A percentile compares a stretch with the other conserved stretches of the same genome.
phyloP scores from a whole-genome alignment of 2,888 invertebrate genomes.

The Lordiphosa andalusiaca region DNA sequence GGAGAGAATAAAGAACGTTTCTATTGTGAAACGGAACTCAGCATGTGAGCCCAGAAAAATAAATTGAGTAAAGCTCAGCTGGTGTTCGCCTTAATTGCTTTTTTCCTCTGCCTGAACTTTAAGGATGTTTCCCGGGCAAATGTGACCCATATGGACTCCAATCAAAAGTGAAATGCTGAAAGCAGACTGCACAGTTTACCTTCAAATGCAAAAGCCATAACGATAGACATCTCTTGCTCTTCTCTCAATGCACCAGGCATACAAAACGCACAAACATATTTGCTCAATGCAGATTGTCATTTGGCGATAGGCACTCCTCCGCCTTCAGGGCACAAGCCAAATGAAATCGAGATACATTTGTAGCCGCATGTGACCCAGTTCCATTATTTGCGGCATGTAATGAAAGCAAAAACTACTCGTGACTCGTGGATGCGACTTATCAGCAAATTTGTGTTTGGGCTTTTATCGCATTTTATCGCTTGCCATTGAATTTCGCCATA shows the following conservation, averaged over 20 bases:
- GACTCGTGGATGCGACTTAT: constrained; percentile 53
- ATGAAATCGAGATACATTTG: constrained; percentile 74
- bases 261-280: constrained; percentile 18
- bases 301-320: constrained; percentile 52
- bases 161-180: constrained; percentile 63
- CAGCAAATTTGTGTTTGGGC: constrained; percentile 33
- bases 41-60: constrained; percentile 11
- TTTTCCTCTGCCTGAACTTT: constrained; percentile 38
- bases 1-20: not conserved
- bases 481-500: constrained; percentile 73
- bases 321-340: constrained; percentile 51
- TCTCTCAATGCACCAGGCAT: constrained; percentile 9
- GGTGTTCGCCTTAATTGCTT: constrained; percentile 30
- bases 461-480: constrained; percentile 57
- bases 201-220: constrained; percentile 46
- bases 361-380: constrained; percentile 61
- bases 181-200: constrained; percentile 47
- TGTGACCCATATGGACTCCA: constrained; percentile 53
- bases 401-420: constrained; percentile 64
- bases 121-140: constrained; percentile 32
- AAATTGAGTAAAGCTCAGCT: constrained; percentile 21
- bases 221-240: constrained; percentile 59
- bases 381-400: constrained; percentile 41
- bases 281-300: constrained; percentile 58
- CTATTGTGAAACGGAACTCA: constrained; percentile 11